Conservation (phyloP, 2,888 invertebrate genomes). For the Ennomos quercinarius region DNA sequence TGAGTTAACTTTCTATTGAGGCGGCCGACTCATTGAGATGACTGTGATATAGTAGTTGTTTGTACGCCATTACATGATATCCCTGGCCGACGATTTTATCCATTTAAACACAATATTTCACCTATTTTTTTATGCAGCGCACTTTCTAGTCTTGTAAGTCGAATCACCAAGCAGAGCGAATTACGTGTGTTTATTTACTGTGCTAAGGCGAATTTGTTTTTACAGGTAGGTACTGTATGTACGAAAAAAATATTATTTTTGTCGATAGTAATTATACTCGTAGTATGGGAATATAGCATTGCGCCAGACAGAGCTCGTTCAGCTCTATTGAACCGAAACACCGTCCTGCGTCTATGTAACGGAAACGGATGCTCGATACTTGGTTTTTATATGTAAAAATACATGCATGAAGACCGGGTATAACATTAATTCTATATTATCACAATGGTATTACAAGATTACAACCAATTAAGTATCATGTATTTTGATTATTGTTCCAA, state of each 20-base stretch:
- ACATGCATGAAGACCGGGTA: too few relatives aligned
- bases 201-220: conserved; percentile 57
- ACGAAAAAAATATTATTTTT: conserved; percentile 26
- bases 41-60: conserved; percentile 55
- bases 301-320: conserved; percentile 69
- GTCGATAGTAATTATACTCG: conserved; percentile 39
- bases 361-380: conserved; percentile 80
- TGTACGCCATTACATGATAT: conserved; percentile 47
- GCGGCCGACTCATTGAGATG: conserved; percentile 57
- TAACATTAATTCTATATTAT: too few relatives aligned
- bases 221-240: conserved; percentile 15
- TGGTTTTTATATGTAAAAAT: conserved; percentile 31
- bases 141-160: conserved; percentile 68
- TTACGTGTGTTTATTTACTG: conserved; percentile 45
- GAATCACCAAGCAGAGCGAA: conserved; percentile 53
- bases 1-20: conserved; percentile 70
- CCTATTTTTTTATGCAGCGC: conserved; percentile 50
- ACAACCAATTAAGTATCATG: too few relatives aligned
- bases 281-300: conserved; percentile 48
- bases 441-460: too few relatives aligned
- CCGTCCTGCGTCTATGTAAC: conserved; percentile 72
- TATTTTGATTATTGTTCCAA: too few relatives aligned
- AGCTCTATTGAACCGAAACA: conserved; percentile 80
- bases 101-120: conserved; percentile 48
- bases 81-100: conserved; percentile 31